Percentiles rank a stretch among this genome's conserved stretches.
phyloP scores from a whole-genome alignment of 2,113 vertebrate species.

The Actenoides lindsayi region DNA sequence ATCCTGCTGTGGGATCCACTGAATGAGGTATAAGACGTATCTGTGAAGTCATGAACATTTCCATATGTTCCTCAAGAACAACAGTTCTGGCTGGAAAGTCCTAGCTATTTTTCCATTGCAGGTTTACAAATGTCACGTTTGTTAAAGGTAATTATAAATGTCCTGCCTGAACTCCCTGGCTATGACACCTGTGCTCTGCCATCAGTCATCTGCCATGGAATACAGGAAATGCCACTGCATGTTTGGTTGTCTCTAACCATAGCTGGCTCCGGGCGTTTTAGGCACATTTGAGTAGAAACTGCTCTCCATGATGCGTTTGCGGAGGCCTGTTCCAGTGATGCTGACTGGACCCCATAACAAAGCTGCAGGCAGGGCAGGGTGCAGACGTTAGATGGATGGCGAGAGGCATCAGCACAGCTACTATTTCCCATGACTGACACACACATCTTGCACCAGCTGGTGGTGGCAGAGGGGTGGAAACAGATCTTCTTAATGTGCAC shows the following conservation, averaged over 20 bases:
- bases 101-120: not conserved
- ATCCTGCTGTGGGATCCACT: not conserved
- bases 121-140: not conserved
- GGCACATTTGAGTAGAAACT: not conserved
- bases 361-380: not conserved
- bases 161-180: not conserved
- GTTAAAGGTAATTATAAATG: not conserved
- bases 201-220: not conserved
- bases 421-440: not conserved
- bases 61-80: not conserved
- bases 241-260: not conserved
- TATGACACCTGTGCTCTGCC: not conserved
- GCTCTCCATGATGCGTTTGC: not conserved
- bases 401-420: not conserved
- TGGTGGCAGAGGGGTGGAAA: slow-evolving; percentile 50
- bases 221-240: not conserved
- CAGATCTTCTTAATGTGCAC: slow-evolving; percentile 32
- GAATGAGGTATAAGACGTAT: not conserved
- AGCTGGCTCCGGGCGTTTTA: not conserved
- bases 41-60: not conserved
- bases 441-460: slow-evolving; percentile 35
- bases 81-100: not conserved
- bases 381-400: not conserved
- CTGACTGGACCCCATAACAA: not conserved
- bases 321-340: not conserved